Conservation (phyloP, 2,797 vertebrate genomes). For the Paramormyrops hopkinsi region DNA sequence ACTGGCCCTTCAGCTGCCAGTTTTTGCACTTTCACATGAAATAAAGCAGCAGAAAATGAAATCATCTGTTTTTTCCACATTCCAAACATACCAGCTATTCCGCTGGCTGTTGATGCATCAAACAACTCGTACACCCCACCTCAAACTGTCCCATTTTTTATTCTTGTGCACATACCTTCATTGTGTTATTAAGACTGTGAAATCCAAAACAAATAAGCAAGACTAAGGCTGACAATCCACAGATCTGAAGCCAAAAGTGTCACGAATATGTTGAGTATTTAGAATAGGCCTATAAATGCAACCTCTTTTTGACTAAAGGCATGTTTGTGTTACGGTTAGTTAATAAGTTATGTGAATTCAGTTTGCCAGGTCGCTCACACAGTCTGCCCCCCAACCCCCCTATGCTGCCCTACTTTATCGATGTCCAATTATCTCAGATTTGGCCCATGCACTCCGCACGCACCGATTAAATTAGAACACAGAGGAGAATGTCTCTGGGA, state of each 20-base stretch:
- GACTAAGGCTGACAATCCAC: neutral
- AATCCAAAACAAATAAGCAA: neutral
- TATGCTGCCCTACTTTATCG: neutral
- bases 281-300: neutral
- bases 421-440: conserved; percentile 13
- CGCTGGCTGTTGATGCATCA: neutral
- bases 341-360: conserved; percentile 1
- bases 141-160: conserved; percentile 5
- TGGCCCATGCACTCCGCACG: neutral
- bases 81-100: conserved; percentile 6
- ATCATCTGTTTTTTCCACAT: neutral
- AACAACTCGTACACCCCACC: neutral
- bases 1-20: neutral
- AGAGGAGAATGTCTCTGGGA: conserved; percentile 13
- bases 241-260: neutral
- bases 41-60: conserved; percentile 1
- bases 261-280: neutral
- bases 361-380: neutral
- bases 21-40: neutral
- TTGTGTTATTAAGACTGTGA: neutral
- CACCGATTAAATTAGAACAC: conserved; percentile 9
- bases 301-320: neutral
- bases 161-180: neutral
- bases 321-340: neutral
- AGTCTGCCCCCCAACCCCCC: neutral